Evolutionary conservation across 2,797 vertebrate genomes (phyloP), one percentile per base, ranked within the genome.

Genomic region (Rhinogobio ventralis): DNA sequence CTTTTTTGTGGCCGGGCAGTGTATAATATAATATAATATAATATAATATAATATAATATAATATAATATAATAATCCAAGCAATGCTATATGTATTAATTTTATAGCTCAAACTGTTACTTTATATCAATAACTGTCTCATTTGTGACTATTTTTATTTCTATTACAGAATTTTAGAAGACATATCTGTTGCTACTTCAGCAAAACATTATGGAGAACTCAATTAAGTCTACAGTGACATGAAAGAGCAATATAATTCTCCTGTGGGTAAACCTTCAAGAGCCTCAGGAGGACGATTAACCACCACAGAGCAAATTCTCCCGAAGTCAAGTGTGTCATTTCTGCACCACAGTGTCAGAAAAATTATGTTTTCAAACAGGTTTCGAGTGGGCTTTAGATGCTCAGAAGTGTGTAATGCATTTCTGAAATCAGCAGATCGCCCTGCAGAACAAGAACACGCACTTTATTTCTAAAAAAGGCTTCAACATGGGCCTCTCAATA

Each of bases 231-330:
- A 33, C 53, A 25, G 36, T 19, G 74, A 42, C 74, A 11, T 42
- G 39, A 77, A 17, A 57, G 67, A 71, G 68, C 42, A 46, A 72
- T 28, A 33, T 7, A 33, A 53, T 74, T 74, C 72, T 53, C 72
- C 72, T 51, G 25, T 33, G 46, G 28, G 51, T 60, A 60, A 77
- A 77, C 75, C 14, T 77, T 77, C 33, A 60, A 42, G 51, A 60
- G 53, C 53, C 74, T 42, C 74, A 10, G 20, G 74, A 77, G 74
- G 74, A 77, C 74, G n/a, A 60, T 42, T 57, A 77, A 42, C 33
- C 33, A 9, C 19, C 23, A 60, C 33, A 25, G 33, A 77, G 13
- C 7, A 77, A 77, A 77, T 25, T 76, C 33, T 53, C 23, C n/a
- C 23, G 11, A 11, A 77, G 23, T 42, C 20, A 42, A 77, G 23